Conservation (phyloP, 2,113 vertebrate species). For the Hydrochoerus hydrochaeris region DNA sequence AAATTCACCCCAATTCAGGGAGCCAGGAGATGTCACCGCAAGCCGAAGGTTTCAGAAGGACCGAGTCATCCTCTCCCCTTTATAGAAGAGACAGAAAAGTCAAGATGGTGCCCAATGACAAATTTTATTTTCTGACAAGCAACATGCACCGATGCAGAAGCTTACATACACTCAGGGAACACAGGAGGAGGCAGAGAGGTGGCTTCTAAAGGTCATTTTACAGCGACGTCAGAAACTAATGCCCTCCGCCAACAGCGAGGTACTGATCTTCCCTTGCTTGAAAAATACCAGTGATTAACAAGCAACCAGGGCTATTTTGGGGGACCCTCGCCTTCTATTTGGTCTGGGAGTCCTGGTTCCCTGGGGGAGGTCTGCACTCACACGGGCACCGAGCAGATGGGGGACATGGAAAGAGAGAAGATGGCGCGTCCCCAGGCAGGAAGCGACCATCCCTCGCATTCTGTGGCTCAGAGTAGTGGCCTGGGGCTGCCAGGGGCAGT, state of each 20-base stretch:
- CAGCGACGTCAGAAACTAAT: slow-evolving; percentile 68
- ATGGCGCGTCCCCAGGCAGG: fast-evolving
- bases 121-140: slow-evolving; percentile 71
- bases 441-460: not conserved
- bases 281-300: slow-evolving; percentile 70
- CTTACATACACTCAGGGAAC: slow-evolving; percentile 68
- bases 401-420: not conserved
- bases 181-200: slow-evolving; percentile 34
- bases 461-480: fast-evolving
- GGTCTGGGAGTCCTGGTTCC: not conserved
- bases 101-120: too few species aligned
- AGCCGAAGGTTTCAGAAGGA: slow-evolving; percentile 57
- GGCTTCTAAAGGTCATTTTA: slow-evolving; percentile 9
- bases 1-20: slow-evolving; percentile 48
- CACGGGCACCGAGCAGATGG: not conserved
- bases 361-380: not conserved
- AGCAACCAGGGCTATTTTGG: slow-evolving; percentile 62
- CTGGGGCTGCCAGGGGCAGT: fast-evolving
- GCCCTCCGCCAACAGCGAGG: slow-evolving; percentile 10
- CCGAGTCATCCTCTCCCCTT: slow-evolving; percentile 73
- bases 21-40: slow-evolving; percentile 42
- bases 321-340: slow-evolving; percentile 29
- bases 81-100: slow-evolving; percentile 30
- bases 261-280: slow-evolving; percentile 50
- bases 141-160: slow-evolving; percentile 71